Percentiles rank a stretch among this genome's conserved stretches.
Evolutionary conservation across 2,113 vertebrate genomes (phyloP).

Genomic region (Megaceryle torquata): DNA sequence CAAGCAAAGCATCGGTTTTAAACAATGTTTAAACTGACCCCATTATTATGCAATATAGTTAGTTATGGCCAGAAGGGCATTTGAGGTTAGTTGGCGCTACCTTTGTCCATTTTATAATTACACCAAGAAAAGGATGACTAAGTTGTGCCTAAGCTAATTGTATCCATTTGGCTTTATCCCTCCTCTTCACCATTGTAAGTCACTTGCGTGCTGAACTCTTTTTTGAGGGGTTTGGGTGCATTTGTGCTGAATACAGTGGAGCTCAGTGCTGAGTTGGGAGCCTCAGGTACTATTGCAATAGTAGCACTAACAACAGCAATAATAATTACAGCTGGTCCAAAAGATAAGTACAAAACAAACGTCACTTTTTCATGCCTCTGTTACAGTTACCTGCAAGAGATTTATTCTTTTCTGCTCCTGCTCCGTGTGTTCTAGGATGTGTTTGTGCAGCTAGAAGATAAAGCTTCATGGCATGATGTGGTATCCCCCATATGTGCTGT

Average conservation of each 20-base stretch:
- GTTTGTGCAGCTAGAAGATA: not conserved
- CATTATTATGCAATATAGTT: slow-evolving; percentile 57
- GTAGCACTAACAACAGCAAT: not conserved
- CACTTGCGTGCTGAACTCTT: not conserved
- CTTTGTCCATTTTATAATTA: slow-evolving; percentile 60
- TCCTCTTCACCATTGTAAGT: not conserved
- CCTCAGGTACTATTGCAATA: not conserved
- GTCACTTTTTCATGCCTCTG: not conserved
- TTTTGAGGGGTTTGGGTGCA: not conserved
- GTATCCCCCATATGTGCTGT: not conserved
- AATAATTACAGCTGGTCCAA: not conserved
- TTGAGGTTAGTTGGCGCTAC: slow-evolving; percentile 55
- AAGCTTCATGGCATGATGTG: rapidly evolving
- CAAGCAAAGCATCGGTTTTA: slow-evolving; percentile 27
- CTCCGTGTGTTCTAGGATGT: not conserved
- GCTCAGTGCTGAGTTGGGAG: not conserved
- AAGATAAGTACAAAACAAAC: not conserved
- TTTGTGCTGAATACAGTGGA: not conserved
- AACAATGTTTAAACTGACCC: slow-evolving; percentile 54
- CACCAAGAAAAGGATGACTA: slow-evolving; percentile 43
- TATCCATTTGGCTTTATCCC: slow-evolving; percentile 45
- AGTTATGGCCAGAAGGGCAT: slow-evolving; percentile 55
- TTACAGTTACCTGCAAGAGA: not conserved
- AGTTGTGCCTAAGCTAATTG: slow-evolving; percentile 50
- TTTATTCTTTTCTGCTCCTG: not conserved